Percentiles rank a stretch among this genome's conserved stretches.
phyloP scores from a whole-genome alignment of 2,888 invertebrate species.

The Julus scanicus region DNA sequence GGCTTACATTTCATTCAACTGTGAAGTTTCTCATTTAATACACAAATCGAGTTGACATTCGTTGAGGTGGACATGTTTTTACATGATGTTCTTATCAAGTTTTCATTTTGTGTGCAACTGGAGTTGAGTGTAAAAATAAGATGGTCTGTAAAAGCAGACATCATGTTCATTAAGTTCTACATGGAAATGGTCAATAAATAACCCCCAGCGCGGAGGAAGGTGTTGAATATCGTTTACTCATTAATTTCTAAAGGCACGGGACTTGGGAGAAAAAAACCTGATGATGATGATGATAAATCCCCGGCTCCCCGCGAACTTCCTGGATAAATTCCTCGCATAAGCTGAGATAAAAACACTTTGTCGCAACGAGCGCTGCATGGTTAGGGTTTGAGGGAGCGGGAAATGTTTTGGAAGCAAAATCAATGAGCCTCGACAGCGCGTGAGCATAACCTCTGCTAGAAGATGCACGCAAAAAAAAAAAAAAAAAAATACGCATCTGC shows the following conservation, averaged over 20 bases:
- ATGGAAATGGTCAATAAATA: conserved; percentile 29
- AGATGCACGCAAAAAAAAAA: not conserved
- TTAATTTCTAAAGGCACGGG: conserved; percentile 26
- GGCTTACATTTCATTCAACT: too few relatives aligned
- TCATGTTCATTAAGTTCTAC: not conserved
- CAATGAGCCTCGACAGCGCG: conserved; percentile 5
- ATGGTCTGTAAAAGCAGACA: not conserved
- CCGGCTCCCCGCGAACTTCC: not conserved
- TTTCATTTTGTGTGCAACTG: too few relatives aligned
- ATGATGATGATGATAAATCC: conserved; percentile 14
- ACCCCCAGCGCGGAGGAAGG: not conserved
- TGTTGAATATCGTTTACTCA: conserved; percentile 36
- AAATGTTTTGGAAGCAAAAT: conserved; percentile 39
- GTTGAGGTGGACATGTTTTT: too few relatives aligned
- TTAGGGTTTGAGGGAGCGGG: conserved; percentile 23
- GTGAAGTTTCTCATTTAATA: too few relatives aligned
- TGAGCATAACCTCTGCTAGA: not conserved
- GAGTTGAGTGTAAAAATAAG: not conserved
- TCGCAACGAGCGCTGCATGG: not conserved
- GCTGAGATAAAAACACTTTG: not conserved
- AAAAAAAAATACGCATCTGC: not conserved
- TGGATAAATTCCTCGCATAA: not conserved
- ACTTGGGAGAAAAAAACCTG: not conserved
- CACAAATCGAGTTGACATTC: too few relatives aligned
- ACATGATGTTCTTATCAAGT: too few relatives aligned